phyloP scores from a whole-genome alignment of 1,140 invertebrate genomes.

The Carcinoscorpius rotundicauda region DNA sequence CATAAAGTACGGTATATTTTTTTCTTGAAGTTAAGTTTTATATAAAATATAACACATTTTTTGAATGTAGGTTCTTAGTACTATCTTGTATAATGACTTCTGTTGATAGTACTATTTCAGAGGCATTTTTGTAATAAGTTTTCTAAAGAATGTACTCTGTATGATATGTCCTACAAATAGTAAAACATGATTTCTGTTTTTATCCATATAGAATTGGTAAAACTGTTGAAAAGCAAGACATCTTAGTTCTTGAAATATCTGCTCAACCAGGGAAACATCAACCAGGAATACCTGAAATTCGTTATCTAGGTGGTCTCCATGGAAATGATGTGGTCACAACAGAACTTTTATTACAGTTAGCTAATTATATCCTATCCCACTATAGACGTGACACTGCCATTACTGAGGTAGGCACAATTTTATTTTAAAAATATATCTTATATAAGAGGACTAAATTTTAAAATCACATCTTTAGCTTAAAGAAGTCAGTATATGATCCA shows the following conservation, averaged over 20 bases:
- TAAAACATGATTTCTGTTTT: background rate
- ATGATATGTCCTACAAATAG: no score
- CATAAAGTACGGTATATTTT: no score
- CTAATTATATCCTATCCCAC: conserved; percentile 35
- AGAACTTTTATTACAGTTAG: conserved; percentile 39
- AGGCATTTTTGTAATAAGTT: no score
- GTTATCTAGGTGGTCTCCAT: conserved; percentile 43
- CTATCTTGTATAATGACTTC: no score
- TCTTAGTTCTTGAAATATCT: conserved; percentile 24
- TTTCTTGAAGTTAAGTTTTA: no score
- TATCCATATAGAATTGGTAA: conserved; percentile 21
- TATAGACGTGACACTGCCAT: conserved; percentile 26
- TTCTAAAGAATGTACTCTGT: no score
- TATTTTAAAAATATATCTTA: background rate
- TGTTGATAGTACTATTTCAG: no score
- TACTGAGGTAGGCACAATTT: conserved; percentile 14
- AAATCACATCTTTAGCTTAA: no score
- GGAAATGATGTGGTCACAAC: conserved; percentile 43
- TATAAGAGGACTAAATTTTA: no score
- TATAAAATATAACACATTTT: no score
- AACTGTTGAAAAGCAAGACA: conserved; percentile 9
- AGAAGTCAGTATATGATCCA: no score
- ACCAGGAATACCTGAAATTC: conserved; percentile 35
- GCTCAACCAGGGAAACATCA: conserved; percentile 5
- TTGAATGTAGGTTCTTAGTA: no score